These are phyloP conservation scores for Drosophila teissieri DNA, from an alignment of 1,140 invertebrate genomes.

Conservation along the genomic window DNA sequence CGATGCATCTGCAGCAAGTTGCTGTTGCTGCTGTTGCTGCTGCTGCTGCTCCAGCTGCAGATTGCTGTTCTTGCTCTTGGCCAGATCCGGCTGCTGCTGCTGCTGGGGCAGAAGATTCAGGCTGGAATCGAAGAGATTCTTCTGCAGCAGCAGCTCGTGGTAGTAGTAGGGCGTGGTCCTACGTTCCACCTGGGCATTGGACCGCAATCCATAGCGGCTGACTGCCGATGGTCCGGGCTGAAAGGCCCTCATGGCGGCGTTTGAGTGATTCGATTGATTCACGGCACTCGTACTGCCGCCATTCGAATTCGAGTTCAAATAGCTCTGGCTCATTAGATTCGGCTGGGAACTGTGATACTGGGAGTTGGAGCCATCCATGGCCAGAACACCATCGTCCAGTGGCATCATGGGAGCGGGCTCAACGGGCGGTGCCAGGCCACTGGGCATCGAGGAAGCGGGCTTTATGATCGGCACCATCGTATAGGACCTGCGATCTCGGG, in stretches of 20 bases:
- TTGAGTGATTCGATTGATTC: slow-evolving; percentile 13
- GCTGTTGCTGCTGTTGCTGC: slow-evolving; percentile 12
- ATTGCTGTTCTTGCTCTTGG: slow-evolving; percentile 69
- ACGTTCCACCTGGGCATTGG: slow-evolving; percentile 59
- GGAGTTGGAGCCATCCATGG: slow-evolving; percentile 33
- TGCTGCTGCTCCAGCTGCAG: slow-evolving; percentile 48
- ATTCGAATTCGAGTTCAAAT: slow-evolving; percentile 56
- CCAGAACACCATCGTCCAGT: slow-evolving; percentile 36
- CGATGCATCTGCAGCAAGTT: slow-evolving; percentile 22
- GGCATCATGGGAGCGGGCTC: slow-evolving; percentile 12
- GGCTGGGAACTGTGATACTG: slow-evolving; percentile 80
- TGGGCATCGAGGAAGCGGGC: slow-evolving; percentile 79
- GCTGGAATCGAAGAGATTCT: slow-evolving; percentile 80
- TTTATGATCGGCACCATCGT: slow-evolving; percentile 73
- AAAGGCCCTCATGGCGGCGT: slow-evolving; percentile 5
- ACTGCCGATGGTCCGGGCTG: slow-evolving; percentile 37
- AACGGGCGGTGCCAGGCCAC: slow-evolving; percentile 51
- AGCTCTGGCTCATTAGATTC: slow-evolving; percentile 67
- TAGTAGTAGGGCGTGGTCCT: slow-evolving; percentile 83
- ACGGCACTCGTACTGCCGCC: slow-evolving; percentile 25
- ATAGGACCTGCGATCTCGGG: slow-evolving; percentile 58
- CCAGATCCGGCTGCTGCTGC: slow-evolving; percentile 16
- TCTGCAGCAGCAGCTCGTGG: slow-evolving; percentile 76
- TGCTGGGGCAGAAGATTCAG: slow-evolving; percentile 67
- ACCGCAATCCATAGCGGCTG: slow-evolving; percentile 56